Conservation (phyloP, 2,888 invertebrate genomes). For the Hypercompe scribonia region DNA sequence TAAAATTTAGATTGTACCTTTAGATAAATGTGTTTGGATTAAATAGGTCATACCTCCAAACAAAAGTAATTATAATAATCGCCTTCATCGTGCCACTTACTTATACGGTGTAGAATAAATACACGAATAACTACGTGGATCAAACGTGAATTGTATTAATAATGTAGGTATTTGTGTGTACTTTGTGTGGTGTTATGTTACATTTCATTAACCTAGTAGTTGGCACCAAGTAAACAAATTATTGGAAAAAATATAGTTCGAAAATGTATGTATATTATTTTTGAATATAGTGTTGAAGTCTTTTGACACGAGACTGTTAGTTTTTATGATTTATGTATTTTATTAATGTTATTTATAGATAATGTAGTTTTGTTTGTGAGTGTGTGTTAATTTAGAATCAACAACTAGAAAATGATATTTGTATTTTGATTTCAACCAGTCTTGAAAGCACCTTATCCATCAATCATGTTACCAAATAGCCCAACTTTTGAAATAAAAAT, state of each 20-base stretch:
- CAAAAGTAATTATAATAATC: not conserved
- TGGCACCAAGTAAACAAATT: not conserved
- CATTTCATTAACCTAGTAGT: not conserved
- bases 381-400: not conserved
- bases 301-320: not conserved
- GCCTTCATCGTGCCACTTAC: not conserved
- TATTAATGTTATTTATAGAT: not conserved
- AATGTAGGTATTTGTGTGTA: not conserved
- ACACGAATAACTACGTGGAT: not conserved
- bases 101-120: not conserved
- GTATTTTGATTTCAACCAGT: not conserved
- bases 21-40: not conserved
- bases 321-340: not conserved
- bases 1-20: slow-evolving; percentile 3
- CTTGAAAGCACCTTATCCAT: not conserved
- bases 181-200: not conserved
- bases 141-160: not conserved
- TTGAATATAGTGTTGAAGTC: not conserved
- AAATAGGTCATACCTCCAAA: not conserved
- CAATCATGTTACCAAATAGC: not conserved
- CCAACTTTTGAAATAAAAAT: not conserved
- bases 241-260: not conserved
- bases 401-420: not conserved
- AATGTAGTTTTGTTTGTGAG: not conserved
- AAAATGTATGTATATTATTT: not conserved